phyloP scores from a whole-genome alignment of 2,113 vertebrate genomes.

The Epinephelus moara region DNA sequence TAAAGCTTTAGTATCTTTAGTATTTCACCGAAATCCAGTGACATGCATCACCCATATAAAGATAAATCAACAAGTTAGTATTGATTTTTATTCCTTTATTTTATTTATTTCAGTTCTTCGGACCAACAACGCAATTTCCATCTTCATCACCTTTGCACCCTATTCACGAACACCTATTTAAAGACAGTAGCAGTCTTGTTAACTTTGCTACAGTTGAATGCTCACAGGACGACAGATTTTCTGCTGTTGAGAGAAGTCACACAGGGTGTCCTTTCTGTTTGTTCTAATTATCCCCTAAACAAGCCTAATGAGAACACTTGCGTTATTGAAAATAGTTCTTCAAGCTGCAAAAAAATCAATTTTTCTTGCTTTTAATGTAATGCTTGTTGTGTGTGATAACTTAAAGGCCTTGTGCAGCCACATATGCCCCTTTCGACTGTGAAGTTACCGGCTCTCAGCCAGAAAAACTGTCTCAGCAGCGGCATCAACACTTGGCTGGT shows the following conservation, averaged over 20 bases:
- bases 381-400: neutral
- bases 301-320: neutral
- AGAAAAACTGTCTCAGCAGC: too few relatives aligned
- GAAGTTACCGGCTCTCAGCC: too few relatives aligned
- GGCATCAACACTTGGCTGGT: too few relatives aligned
- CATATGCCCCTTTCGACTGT: too few relatives aligned
- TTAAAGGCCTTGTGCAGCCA: neutral
- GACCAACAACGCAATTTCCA: neutral
- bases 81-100: neutral
- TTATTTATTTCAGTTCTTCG: neutral
- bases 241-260: slow-evolving; percentile 7
- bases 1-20: neutral
- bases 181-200: neutral
- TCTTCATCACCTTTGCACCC: neutral
- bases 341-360: neutral
- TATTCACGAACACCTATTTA: neutral
- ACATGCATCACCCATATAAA: neutral
- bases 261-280: slow-evolving; percentile 15
- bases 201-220: neutral
- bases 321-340: neutral
- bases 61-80: neutral
- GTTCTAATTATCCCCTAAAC: slow-evolving; percentile 20
- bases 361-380: neutral
- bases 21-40: neutral
- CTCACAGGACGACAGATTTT: slow-evolving; percentile 17